Evolutionary conservation across 2,797 vertebrate genomes (phyloP).

Genomic region (Adrianichthys oophorus): DNA sequence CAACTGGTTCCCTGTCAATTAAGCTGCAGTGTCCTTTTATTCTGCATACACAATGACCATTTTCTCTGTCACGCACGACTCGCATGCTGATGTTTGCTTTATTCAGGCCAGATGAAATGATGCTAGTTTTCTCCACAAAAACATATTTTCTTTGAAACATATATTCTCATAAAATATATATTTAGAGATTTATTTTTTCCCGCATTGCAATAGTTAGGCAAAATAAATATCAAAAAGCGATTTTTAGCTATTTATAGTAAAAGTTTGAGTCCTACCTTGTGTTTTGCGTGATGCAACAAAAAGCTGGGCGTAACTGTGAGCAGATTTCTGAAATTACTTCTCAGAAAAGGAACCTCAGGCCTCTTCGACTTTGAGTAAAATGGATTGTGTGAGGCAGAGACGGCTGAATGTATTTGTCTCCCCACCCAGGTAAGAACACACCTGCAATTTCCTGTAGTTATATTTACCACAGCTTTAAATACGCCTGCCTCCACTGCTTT

Average conservation of each 20-base stretch:
- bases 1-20: constrained; percentile 62
- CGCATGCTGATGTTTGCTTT: background rate
- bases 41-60: constrained; percentile 29
- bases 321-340: constrained; percentile 18
- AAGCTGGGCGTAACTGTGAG: constrained; percentile 27
- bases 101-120: background rate
- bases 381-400: constrained; percentile 27
- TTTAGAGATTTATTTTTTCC: too few relatives aligned
- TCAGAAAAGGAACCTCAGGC: constrained; percentile 5
- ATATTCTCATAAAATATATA: too few relatives aligned
- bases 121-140: background rate
- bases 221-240: too few relatives aligned
- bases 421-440: constrained; percentile 69
- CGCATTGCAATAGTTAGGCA: too few relatives aligned
- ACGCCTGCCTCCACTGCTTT: constrained; percentile 7
- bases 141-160: background rate
- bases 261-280: constrained; percentile 48
- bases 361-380: constrained; percentile 24
- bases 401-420: constrained; percentile 55
- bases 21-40: constrained; percentile 21
- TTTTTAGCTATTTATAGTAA: background rate
- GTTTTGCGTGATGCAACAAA: constrained; percentile 22
- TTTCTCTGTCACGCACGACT: constrained; percentile 8
- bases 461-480: constrained; percentile 32
- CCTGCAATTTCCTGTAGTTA: constrained; percentile 68